phyloP scores from a whole-genome alignment of 2,888 invertebrate genomes.

The Deilephila porcellus region DNA sequence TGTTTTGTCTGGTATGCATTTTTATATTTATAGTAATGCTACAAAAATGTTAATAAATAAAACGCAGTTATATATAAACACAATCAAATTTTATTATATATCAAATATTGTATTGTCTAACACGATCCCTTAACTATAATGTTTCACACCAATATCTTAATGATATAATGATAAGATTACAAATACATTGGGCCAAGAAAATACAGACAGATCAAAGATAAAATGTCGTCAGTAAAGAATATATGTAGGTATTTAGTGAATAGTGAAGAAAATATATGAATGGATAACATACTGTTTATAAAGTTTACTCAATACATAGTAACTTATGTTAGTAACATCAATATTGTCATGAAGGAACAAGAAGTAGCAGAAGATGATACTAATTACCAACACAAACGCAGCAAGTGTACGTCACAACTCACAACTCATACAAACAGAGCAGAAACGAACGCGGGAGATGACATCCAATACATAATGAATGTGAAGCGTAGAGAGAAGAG shows the following conservation, averaged over 20 bases:
- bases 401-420: neutral
- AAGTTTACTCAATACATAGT: conserved; percentile 33
- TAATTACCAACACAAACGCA: conserved; percentile 35
- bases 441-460: conserved; percentile 18
- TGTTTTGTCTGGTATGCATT: no score
- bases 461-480: conserved; percentile 11
- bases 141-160: conserved; percentile 82
- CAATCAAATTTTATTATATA: conserved; percentile 85
- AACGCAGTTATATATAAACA: conserved; percentile 73
- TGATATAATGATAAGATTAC: conserved; percentile 75
- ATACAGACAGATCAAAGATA: conserved; percentile 55
- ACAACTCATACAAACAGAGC: conserved; percentile 31
- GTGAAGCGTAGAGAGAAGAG: conserved; percentile 41
- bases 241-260: conserved; percentile 34
- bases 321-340: conserved; percentile 38
- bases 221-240: conserved; percentile 33
- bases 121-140: conserved; percentile 84
- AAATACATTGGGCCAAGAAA: conserved; percentile 69
- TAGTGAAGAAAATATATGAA: conserved; percentile 34
- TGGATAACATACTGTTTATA: conserved; percentile 23
- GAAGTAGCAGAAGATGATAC: conserved; percentile 61
- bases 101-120: conserved; percentile 85
- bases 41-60: conserved; percentile 50
- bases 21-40: no score
- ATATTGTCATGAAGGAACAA: conserved; percentile 80